phyloP scores from a whole-genome alignment of 2,113 vertebrate species.

The Colossoma macropomum region DNA sequence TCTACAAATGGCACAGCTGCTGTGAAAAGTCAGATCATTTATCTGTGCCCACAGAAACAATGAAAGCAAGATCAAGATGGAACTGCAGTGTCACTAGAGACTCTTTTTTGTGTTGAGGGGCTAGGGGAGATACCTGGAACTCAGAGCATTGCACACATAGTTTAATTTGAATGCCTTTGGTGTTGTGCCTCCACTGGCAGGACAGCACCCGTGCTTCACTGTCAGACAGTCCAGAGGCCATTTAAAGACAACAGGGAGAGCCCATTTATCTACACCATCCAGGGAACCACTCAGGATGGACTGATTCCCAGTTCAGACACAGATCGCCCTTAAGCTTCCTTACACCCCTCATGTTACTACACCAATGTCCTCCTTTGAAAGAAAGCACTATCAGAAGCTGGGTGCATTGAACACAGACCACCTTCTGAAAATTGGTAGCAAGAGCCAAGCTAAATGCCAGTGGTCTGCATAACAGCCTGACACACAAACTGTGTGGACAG shows the following conservation, averaged over 20 bases:
- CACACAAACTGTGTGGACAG: neutral
- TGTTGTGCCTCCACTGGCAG: neutral
- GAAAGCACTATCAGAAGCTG: constrained; percentile 12
- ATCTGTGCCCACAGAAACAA: constrained; percentile 1
- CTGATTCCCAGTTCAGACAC: constrained; percentile 9
- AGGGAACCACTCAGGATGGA: neutral
- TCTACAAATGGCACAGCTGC: neutral
- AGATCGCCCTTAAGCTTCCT: neutral
- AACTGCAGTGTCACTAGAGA: neutral
- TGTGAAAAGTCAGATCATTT: neutral
- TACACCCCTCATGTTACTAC: constrained; percentile 7
- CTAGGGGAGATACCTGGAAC: neutral
- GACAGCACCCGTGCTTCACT: neutral
- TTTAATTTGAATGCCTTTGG: constrained; percentile 12
- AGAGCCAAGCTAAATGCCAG: neutral
- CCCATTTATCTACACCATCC: constrained; percentile 22
- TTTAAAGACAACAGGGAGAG: constrained; percentile 22
- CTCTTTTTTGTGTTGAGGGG: neutral
- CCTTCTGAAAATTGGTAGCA: neutral
- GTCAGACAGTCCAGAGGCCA: constrained; percentile 9
- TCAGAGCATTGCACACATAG: neutral
- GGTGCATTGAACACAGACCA: neutral
- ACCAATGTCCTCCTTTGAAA: neutral
- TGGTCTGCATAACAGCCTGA: constrained; percentile 3
- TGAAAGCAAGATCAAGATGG: constrained; percentile 7